These are phyloP conservation scores for Pheosia gnoma DNA, from an alignment of 2,888 invertebrate genomes.

Conservation along the genomic window DNA sequence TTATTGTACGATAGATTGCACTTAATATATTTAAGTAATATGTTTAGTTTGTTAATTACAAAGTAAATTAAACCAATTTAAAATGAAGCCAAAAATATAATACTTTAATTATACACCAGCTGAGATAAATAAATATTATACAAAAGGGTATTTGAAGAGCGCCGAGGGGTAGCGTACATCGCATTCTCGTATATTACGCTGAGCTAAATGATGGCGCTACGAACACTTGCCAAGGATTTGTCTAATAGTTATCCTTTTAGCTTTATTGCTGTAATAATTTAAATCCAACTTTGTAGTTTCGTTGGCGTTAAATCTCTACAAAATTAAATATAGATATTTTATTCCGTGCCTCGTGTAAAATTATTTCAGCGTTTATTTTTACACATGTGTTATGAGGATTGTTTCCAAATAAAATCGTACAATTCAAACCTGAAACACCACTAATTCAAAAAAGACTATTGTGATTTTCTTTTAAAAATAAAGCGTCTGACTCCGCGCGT, in stretches of 20 bases:
- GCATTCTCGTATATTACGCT: neutral
- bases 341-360: neutral
- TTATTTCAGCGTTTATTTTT: too few relatives aligned
- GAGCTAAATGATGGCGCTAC: conserved; percentile 2
- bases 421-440: neutral
- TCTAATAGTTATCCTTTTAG: conserved; percentile 6
- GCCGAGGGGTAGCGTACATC: neutral
- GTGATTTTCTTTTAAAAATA: neutral
- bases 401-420: neutral
- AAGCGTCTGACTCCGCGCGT: neutral
- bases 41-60: neutral
- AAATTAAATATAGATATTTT: conserved; percentile 9
- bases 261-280: conserved; percentile 7
- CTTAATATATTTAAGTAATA: too few relatives aligned
- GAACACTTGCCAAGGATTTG: conserved; percentile 7
- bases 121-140: neutral
- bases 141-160: neutral
- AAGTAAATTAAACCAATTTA: neutral
- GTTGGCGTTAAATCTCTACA: conserved; percentile 11
- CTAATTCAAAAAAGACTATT: neutral
- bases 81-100: neutral
- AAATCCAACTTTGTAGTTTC: conserved; percentile 11
- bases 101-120: neutral
- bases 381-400: too few relatives aligned
- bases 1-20: too few relatives aligned